Conservation (phyloP, 2,888 invertebrate genomes). For the Phlogophora meticulosa region DNA sequence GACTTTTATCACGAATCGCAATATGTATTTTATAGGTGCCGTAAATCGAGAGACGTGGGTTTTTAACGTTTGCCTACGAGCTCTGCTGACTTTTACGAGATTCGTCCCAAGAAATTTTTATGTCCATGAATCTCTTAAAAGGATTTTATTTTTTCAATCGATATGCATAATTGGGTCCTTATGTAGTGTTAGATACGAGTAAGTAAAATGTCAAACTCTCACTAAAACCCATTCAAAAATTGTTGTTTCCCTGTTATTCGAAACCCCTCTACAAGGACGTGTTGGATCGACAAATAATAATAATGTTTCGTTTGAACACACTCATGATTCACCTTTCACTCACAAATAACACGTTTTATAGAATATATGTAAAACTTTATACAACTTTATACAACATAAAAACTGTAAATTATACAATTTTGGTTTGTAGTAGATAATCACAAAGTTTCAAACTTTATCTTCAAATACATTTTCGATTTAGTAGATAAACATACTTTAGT, state of each 20-base stretch:
- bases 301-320: conserved; percentile 10
- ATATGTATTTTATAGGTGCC: conserved; percentile 90
- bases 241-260: conserved; percentile 20
- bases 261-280: conserved; percentile 21
- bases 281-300: conserved; percentile 26
- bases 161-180: conserved; percentile 78
- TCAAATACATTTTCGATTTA: conserved; percentile 71
- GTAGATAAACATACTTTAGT: conserved; percentile 66
- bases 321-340: background rate
- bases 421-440: conserved; percentile 24
- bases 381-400: too few species aligned
- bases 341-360: background rate
- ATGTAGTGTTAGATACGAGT: background rate
- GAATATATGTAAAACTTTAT: conserved; percentile 12
- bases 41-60: conserved; percentile 89
- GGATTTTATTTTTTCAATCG: conserved; percentile 77
- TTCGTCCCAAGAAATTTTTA: conserved; percentile 84
- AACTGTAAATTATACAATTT: conserved; percentile 18
- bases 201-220: conserved; percentile 24
- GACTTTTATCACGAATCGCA: conserved; percentile 89
- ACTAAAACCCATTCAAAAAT: conserved; percentile 30
- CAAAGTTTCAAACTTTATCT: conserved; percentile 53
- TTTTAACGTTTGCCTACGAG: conserved; percentile 89
- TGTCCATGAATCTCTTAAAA: conserved; percentile 77
- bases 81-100: conserved; percentile 87